Conservation (phyloP, 2,797 vertebrate genomes). For the Ficedula albicollis region DNA sequence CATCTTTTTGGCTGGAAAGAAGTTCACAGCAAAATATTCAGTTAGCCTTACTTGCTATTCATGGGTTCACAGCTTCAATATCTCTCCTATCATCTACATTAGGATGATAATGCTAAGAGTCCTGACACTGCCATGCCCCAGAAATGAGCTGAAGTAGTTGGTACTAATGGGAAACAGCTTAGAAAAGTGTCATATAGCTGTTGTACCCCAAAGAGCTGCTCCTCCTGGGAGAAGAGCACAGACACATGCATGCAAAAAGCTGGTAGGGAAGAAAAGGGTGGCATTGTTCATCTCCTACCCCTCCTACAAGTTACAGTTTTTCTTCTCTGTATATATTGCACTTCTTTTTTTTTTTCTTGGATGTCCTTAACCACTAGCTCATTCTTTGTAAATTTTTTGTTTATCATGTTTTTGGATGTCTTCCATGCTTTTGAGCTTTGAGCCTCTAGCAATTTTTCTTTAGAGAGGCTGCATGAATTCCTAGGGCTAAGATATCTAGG, state of each 20-base stretch:
- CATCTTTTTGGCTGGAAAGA: not conserved
- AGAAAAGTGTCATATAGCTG: not conserved
- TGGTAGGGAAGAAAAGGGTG: not conserved
- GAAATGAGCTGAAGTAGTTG: not conserved
- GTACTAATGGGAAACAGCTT: not conserved
- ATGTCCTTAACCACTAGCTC: not conserved
- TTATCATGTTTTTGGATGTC: not conserved
- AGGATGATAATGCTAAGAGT: not conserved
- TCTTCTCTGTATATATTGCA: not conserved
- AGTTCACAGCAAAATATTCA: not conserved
- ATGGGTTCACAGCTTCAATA: not conserved
- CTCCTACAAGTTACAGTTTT: not conserved
- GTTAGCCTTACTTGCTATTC: not conserved
- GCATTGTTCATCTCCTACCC: not conserved
- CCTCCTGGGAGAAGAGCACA: not conserved
- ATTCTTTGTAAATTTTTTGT: not conserved
- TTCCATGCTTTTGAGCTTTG: not conserved
- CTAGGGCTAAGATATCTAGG: not conserved
- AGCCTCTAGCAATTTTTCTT: not conserved
- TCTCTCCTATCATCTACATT: not conserved
- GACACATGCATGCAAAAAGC: rapidly evolving
- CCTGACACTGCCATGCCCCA: not conserved
- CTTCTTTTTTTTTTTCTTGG: rapidly evolving
- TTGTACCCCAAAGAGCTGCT: not conserved
- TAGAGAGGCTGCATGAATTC: not conserved